A percentile compares a stretch with the other conserved stretches of the same genome.
Conservation (phyloP, 2,113 vertebrate species). For the Orcinus orca region DNA sequence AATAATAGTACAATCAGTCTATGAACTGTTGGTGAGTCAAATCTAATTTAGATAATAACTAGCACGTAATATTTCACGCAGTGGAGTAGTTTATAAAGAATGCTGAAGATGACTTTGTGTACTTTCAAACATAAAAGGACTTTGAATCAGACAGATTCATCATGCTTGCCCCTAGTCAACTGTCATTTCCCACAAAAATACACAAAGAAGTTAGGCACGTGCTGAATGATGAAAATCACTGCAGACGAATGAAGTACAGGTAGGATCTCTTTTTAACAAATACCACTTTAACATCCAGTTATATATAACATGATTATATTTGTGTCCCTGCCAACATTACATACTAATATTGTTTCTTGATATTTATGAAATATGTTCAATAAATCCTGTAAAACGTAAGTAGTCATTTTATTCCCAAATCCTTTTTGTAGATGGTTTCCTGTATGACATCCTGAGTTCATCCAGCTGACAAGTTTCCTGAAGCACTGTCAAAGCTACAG, state of each 20-base stretch:
- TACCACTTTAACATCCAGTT: not conserved
- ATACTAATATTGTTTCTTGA: not conserved
- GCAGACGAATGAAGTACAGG: not conserved
- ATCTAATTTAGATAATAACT: not conserved
- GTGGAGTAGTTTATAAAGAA: not conserved
- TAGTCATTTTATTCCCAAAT: not conserved
- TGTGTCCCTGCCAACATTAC: not conserved
- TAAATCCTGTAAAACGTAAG: not conserved
- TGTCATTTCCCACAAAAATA: slow-evolving; percentile 26
- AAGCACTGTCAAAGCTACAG: slow-evolving; percentile 9
- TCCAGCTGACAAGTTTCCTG: not conserved
- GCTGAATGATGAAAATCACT: not conserved
- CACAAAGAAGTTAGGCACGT: not conserved
- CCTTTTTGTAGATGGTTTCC: not conserved
- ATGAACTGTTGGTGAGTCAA: slow-evolving; percentile 18
- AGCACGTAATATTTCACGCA: not conserved
- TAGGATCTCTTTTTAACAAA: slow-evolving; percentile 14
- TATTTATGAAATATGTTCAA: not conserved
- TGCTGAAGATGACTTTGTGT: not conserved
- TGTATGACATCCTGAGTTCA: not conserved
- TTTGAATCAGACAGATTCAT: slow-evolving; percentile 11
- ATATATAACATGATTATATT: not conserved
- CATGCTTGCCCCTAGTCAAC: not conserved
- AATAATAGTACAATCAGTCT: slow-evolving; percentile 12
- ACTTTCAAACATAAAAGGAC: not conserved